These are phyloP conservation scores for human DNA, from an alignment of 2,113 vertebrate genomes.

Conservation along the genomic window GRCh38 chr2:105907501-105908000, in stretches of 20 bases:
- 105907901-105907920: too few species aligned
- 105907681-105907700: not conserved
- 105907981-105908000: not conserved
- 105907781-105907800: not conserved
- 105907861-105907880: too few species aligned
- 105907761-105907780: not conserved
- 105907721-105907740: not conserved
- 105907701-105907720: not conserved
- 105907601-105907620: not conserved
- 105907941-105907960: not conserved
- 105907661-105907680: not conserved
- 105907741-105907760: not conserved
- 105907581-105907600: not conserved
- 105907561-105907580: not conserved
- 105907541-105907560: not conserved
- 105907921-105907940: not conserved
- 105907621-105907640: not conserved
- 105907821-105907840: not conserved
- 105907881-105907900: too few species aligned
- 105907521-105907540: not conserved
- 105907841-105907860: not conserved
- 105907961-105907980: not conserved
- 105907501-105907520: not conserved
- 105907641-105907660: not conserved
- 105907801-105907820: not conserved